Evolutionary conservation across 1,140 invertebrate species (phyloP).

Genomic region (Ephestia elutella): DNA sequence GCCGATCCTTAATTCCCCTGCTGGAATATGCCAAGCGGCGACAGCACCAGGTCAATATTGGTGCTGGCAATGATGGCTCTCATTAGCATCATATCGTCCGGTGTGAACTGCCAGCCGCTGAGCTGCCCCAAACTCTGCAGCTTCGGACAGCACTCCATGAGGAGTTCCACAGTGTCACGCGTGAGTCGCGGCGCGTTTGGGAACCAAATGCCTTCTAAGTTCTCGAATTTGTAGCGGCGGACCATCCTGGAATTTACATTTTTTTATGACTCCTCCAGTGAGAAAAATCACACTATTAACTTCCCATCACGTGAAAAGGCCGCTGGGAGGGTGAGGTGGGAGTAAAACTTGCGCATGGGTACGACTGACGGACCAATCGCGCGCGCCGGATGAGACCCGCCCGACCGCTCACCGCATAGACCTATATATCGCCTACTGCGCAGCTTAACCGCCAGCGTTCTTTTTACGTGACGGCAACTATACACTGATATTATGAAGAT

Average conservation of each 20-base stretch:
- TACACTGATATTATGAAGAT: no score
- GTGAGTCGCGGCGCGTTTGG: slow-evolving; percentile 77
- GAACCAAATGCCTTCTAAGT: slow-evolving; percentile 79
- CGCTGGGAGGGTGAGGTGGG: no score
- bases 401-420: no score
- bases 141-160: slow-evolving; percentile 78
- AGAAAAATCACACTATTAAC: no score
- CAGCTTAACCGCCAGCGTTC: no score
- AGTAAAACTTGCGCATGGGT: no score
- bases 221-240: slow-evolving; percentile 73
- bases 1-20: slow-evolving; percentile 41
- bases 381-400: no score
- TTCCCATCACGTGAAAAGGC: no score
- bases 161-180: slow-evolving; percentile 75
- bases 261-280: no score
- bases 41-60: slow-evolving; percentile 75
- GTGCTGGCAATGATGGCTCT: slow-evolving; percentile 77
- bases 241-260: slow-evolving; percentile 67
- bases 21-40: slow-evolving; percentile 72
- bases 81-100: slow-evolving; percentile 78
- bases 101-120: slow-evolving; percentile 77
- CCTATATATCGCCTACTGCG: no score
- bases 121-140: slow-evolving; percentile 77
- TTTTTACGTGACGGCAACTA: no score
- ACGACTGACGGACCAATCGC: no score